Percentiles rank a stretch among this genome's conserved stretches.
Conservation (phyloP, 2,888 invertebrate species). For the Argyresthia albistria region DNA sequence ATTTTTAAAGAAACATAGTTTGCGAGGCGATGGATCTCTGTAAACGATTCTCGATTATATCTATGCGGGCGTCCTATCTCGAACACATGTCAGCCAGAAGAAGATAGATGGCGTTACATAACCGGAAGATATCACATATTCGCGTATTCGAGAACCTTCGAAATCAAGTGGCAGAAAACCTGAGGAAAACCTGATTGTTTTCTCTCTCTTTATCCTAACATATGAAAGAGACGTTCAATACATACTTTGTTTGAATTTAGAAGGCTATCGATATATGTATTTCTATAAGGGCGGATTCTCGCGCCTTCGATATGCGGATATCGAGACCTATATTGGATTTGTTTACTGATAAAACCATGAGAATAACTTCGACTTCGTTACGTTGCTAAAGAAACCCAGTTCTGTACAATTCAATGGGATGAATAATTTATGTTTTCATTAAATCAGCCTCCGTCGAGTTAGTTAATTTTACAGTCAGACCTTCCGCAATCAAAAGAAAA, state of each 20-base stretch:
- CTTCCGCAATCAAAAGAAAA: slow-evolving; percentile 34
- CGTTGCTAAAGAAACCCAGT: neutral
- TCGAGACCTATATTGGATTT: too few species aligned
- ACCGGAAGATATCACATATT: neutral
- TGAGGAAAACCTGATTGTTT: neutral
- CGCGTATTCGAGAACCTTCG: too few species aligned
- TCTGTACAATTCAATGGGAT: slow-evolving; percentile 18
- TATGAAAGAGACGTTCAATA: neutral
- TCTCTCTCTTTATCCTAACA: neutral
- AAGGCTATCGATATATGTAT: neutral
- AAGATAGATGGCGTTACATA: slow-evolving; percentile 47
- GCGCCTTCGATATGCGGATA: too few species aligned
- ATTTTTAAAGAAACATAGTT: neutral
- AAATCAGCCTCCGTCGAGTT: slow-evolving; percentile 19
- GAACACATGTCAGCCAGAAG: slow-evolving; percentile 35
- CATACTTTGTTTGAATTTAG: neutral
- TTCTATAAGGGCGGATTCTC: too few species aligned
- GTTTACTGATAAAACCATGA: neutral
- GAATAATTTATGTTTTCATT: slow-evolving; percentile 41
- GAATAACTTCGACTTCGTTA: too few species aligned
- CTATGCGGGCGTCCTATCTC: slow-evolving; percentile 40
- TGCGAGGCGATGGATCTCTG: slow-evolving; percentile 28
- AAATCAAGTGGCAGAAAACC: neutral
- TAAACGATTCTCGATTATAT: slow-evolving; percentile 52
- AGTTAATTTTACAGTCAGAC: slow-evolving; percentile 22